Evolutionary conservation across 64 coral and sea anemone species (phyloP).

Genomic region (Montipora foliosa): DNA sequence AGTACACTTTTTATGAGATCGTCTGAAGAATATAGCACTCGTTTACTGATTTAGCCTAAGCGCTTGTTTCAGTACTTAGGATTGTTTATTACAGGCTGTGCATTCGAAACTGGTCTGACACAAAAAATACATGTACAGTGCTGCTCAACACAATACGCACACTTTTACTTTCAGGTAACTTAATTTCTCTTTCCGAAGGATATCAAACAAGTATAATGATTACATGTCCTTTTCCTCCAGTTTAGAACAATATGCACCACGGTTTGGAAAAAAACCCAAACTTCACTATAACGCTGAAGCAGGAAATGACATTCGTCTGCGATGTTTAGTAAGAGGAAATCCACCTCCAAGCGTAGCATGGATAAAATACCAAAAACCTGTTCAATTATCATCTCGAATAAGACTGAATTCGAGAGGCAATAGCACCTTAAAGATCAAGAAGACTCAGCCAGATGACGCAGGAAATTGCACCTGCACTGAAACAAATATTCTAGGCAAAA

Average conservation of each 20-base stretch:
- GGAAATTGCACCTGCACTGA: slow-evolving; percentile 59
- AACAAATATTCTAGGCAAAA: slow-evolving; percentile 23
- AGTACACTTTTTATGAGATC: too few species aligned
- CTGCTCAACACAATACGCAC: too few species aligned
- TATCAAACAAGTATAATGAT: not conserved
- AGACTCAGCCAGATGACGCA: not conserved
- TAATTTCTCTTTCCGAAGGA: not conserved
- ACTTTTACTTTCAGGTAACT: not conserved
- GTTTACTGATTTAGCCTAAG: too few species aligned
- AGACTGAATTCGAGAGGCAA: not conserved
- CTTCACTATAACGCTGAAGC: not conserved
- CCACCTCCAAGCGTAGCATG: slow-evolving; percentile 23
- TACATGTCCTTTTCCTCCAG: not conserved
- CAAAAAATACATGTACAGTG: too few species aligned
- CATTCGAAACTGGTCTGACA: too few species aligned
- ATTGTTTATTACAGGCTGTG: too few species aligned
- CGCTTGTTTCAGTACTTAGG: too few species aligned
- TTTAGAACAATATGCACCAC: too few species aligned
- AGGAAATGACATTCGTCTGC: slow-evolving; percentile 8
- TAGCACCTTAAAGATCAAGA: slow-evolving; percentile 49
- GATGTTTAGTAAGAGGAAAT: slow-evolving; percentile 29
- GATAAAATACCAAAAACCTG: slow-evolving; percentile 16
- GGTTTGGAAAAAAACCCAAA: too few species aligned
- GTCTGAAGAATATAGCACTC: too few species aligned
- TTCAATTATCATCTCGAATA: not conserved